Conservation (phyloP, 2,797 vertebrate genomes). For the Australoheros facetus region DNA sequence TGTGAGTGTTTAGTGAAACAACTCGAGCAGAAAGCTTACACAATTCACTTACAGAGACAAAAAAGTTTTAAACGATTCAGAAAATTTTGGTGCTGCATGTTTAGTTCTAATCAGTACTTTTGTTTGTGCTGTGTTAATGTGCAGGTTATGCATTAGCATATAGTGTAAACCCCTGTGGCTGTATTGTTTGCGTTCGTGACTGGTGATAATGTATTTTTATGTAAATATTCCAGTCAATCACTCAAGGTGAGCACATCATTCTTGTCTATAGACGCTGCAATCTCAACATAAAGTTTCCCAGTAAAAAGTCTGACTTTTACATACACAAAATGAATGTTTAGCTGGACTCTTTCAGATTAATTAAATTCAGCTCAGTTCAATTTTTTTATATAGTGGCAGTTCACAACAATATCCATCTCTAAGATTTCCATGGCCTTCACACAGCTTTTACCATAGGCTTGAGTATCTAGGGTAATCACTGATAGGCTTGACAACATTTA, state of each 20-base stretch:
- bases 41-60: background rate
- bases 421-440: too few relatives aligned
- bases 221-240: constrained; percentile 4
- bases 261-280: background rate
- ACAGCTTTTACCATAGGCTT: too few relatives aligned
- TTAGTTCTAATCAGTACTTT: constrained; percentile 30
- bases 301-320: background rate
- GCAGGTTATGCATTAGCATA: constrained; percentile 20
- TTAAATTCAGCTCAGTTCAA: background rate
- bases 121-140: constrained; percentile 31
- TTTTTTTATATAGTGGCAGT: background rate
- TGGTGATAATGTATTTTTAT: constrained; percentile 19
- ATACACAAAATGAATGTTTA: background rate
- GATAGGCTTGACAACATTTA: background rate
- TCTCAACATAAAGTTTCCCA: background rate
- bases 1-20: constrained; percentile 25
- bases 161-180: constrained; percentile 47
- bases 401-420: background rate
- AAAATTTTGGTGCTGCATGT: background rate
- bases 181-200: constrained; percentile 10
- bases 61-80: constrained; percentile 29
- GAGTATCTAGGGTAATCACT: background rate
- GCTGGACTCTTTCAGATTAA: background rate
- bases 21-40: background rate
- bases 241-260: constrained; percentile 11